A percentile compares a stretch with the other conserved stretches of the same genome.
Evolutionary conservation across 2,113 vertebrate genomes (phyloP).

Genomic region (Mobula hypostoma): DNA sequence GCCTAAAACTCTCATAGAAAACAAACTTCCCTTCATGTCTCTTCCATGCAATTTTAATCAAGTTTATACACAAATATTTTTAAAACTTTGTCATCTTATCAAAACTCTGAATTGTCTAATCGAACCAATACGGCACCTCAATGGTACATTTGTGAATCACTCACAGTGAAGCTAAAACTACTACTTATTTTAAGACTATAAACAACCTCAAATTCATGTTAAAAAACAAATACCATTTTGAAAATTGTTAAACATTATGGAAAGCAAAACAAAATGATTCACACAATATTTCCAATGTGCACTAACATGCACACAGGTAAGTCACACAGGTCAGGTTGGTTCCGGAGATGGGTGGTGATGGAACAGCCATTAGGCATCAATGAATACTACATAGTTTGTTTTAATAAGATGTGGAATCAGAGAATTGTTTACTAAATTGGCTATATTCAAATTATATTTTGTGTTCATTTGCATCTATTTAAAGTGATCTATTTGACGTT

Average conservation of each 20-base stretch:
- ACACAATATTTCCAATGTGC: background rate
- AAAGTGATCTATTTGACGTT: too few relatives aligned
- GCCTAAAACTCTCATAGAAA: too few relatives aligned
- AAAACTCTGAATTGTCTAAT: background rate
- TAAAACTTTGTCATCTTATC: background rate
- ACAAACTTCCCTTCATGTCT: too few relatives aligned
- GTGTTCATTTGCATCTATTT: background rate
- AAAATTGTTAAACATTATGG: background rate
- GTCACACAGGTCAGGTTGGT: too few relatives aligned
- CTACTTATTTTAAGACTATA: background rate
- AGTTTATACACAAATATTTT: background rate
- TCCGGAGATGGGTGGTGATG: too few relatives aligned
- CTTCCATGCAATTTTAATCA: background rate
- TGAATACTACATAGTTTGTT: background rate
- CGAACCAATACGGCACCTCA: background rate
- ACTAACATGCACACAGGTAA: background rate
- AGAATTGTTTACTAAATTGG: background rate
- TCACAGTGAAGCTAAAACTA: background rate
- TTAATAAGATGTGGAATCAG: background rate
- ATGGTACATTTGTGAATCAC: background rate
- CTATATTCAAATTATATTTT: background rate
- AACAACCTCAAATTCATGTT: background rate
- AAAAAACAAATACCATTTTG: background rate
- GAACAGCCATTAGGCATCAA: too few relatives aligned
- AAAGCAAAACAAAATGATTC: background rate